A percentile compares a stretch with the other conserved stretches of the same genome.
These are phyloP conservation scores for Myotis vivesi DNA, from an alignment of 2,797 vertebrate genomes.

Conservation along the genomic window DNA sequence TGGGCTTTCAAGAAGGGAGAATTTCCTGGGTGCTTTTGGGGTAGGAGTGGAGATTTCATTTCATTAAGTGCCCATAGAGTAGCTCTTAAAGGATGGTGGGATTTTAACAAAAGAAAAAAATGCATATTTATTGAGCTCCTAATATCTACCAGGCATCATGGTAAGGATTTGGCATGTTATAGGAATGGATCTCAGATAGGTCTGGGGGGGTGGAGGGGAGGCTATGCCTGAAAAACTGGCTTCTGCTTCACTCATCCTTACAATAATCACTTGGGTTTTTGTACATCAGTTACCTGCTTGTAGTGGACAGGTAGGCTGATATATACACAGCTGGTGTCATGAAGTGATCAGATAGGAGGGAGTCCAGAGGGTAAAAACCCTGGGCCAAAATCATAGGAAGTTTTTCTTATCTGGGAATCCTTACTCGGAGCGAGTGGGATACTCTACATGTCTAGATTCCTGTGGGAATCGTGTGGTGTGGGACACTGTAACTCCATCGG, in stretches of 20 bases:
- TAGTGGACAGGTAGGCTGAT: not conserved
- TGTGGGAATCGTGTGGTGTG: not conserved
- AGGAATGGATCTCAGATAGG: not conserved
- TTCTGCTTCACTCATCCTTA: not conserved
- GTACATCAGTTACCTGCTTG: not conserved
- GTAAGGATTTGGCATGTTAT: not conserved
- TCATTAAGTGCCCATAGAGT: not conserved
- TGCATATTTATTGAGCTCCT: not conserved
- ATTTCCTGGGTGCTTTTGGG: not conserved
- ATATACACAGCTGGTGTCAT: not conserved
- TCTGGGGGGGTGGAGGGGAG: not conserved
- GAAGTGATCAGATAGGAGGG: not conserved
- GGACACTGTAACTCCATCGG: no score
- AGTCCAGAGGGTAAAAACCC: not conserved
- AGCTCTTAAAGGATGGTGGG: not conserved
- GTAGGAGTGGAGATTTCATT: not conserved
- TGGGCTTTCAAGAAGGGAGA: not conserved
- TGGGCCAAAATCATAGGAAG: not conserved
- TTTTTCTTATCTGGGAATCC: not conserved
- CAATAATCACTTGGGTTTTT: no score
- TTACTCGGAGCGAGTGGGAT: fast-evolving
- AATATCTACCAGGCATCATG: no score
- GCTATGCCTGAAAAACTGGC: not conserved
- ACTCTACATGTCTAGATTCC: not conserved
- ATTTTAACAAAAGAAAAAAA: not conserved